Conservation (phyloP, 2,113 vertebrate species). For the Podiceps cristatus region DNA sequence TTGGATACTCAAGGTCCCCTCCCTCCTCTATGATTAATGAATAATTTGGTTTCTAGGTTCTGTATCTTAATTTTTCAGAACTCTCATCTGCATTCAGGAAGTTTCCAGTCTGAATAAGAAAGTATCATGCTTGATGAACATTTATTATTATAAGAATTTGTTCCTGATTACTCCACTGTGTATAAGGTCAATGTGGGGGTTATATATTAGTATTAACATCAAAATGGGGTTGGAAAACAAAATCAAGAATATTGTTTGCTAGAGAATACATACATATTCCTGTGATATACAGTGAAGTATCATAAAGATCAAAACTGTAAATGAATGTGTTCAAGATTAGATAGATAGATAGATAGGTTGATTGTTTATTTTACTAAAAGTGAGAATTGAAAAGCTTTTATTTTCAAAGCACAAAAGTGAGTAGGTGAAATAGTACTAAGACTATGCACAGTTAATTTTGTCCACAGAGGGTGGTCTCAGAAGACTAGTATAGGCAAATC, state of each 20-base stretch:
- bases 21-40: background rate
- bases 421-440: background rate
- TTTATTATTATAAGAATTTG: background rate
- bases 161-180: background rate
- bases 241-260: background rate
- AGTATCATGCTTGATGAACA: background rate
- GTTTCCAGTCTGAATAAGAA: background rate
- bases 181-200: background rate
- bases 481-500: background rate
- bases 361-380: background rate
- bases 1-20: background rate
- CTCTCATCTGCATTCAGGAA: background rate
- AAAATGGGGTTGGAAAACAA: background rate
- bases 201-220: background rate
- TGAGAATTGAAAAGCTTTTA: background rate
- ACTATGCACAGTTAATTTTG: background rate
- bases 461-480: background rate
- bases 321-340: background rate
- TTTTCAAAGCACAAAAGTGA: background rate
- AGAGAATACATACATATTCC: background rate
- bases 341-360: background rate
- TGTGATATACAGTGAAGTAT: background rate
- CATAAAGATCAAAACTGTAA: background rate
- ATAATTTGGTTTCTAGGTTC: background rate
- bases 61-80: background rate